phyloP scores from a whole-genome alignment of 2,797 vertebrate species.

The Sebastes steindachneri region DNA sequence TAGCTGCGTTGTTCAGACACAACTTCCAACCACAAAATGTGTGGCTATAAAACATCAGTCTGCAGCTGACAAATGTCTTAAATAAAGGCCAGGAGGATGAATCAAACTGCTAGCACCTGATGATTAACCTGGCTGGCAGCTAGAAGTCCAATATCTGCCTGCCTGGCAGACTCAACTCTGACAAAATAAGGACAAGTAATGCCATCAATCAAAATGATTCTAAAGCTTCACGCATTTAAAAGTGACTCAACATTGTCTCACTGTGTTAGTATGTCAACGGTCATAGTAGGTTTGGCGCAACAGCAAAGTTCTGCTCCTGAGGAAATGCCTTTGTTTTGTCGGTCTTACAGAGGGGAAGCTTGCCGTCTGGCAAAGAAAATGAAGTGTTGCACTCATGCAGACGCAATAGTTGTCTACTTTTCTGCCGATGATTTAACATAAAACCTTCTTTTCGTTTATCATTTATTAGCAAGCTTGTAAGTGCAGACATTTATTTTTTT shows the following conservation, averaged over 20 bases:
- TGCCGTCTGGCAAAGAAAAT: constrained; percentile 52
- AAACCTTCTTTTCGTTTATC: background rate
- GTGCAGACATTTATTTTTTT: background rate
- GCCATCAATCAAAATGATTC: background rate
- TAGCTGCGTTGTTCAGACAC: constrained; percentile 73
- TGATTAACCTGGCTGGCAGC: constrained; percentile 73
- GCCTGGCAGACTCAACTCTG: background rate
- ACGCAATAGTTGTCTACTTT: constrained; percentile 13
- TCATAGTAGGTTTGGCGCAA: constrained; percentile 11
- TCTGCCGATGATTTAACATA: background rate
- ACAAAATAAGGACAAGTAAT: background rate
- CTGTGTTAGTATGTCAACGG: constrained; percentile 42
- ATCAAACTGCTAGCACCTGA: constrained; percentile 75
- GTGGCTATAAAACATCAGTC: constrained; percentile 77
- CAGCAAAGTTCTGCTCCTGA: constrained; percentile 4
- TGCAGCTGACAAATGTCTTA: constrained; percentile 71
- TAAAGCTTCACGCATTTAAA: constrained; percentile 6
- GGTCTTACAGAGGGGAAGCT: constrained; percentile 27
- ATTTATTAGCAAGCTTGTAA: background rate
- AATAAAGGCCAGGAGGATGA: constrained; percentile 73
- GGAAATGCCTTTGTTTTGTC: constrained; percentile 51
- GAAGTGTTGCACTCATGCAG: constrained; percentile 31
- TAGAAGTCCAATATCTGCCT: constrained; percentile 42
- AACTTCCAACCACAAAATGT: constrained; percentile 76
- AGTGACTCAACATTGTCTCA: constrained; percentile 14